phyloP scores from a whole-genome alignment of 2,888 invertebrate genomes.

The Bellardia bayeri region DNA sequence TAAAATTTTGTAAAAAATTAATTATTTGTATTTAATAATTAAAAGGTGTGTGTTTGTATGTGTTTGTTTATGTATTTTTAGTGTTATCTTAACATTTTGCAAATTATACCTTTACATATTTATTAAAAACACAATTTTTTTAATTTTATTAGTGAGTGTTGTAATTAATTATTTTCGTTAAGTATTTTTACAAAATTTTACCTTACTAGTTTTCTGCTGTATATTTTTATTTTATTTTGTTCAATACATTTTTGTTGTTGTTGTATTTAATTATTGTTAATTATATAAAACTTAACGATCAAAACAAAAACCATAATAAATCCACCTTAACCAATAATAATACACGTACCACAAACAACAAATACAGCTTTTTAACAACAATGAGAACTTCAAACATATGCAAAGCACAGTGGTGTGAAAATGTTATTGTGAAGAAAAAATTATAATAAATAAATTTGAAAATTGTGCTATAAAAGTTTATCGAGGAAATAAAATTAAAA shows the following conservation, averaged over 20 bases:
- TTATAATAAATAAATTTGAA: not conserved
- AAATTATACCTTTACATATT: not conserved
- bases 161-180: constrained; percentile 8
- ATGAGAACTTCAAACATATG: not conserved
- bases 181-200: constrained; percentile 6
- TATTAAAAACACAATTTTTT: constrained; percentile 25
- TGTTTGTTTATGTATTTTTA: constrained; percentile 2
- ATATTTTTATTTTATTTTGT: constrained; percentile 6
- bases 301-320: constrained; percentile 54
- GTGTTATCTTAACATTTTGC: not conserved
- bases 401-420: constrained; percentile 45
- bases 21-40: constrained; percentile 14
- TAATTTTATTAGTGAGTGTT: not conserved
- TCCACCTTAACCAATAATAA: constrained; percentile 40
- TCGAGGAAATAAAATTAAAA: no score
- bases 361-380: not conserved
- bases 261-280: constrained; percentile 63
- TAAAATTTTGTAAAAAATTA: not conserved
- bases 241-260: constrained; percentile 20
- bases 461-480: no score
- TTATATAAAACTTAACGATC: constrained; percentile 53
- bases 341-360: constrained; percentile 11
- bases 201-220: not conserved
- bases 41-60: constrained; percentile 63
- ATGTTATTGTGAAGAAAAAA: not conserved